A percentile compares a stretch with the other conserved stretches of the same genome.
phyloP scores from a whole-genome alignment of 2,888 invertebrate genomes.

The Drosophila flavopinicola region DNA sequence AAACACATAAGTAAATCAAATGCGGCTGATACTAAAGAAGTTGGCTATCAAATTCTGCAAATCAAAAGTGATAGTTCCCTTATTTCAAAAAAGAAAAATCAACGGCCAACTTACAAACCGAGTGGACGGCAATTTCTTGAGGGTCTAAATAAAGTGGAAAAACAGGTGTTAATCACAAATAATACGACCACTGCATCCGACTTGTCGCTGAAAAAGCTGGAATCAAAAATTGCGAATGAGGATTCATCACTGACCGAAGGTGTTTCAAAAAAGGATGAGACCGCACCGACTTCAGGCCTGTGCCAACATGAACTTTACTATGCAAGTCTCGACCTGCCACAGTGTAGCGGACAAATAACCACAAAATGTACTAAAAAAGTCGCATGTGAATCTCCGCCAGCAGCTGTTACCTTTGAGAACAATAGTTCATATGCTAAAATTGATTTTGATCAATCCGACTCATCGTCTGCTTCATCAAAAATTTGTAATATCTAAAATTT shows the following conservation, averaged over 20 bases:
- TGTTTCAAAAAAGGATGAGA: constrained; percentile 36
- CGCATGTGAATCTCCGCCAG: constrained; percentile 74
- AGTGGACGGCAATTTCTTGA: constrained; percentile 42
- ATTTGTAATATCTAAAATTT: constrained; percentile 65
- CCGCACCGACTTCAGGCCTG: constrained; percentile 75
- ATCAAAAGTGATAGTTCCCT: constrained; percentile 82
- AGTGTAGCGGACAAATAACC: constrained; percentile 66
- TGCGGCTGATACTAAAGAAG: constrained; percentile 42
- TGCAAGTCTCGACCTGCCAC: constrained; percentile 87
- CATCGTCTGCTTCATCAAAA: constrained; percentile 76
- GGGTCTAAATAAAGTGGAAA: constrained; percentile 26
- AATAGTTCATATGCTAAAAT: constrained; percentile 90
- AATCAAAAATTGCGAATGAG: constrained; percentile 26
- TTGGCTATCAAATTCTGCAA: constrained; percentile 81
- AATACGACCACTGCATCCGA: constrained; percentile 28
- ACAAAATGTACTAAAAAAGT: constrained; percentile 48
- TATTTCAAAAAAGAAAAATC: constrained; percentile 56
- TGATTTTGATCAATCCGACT: constrained; percentile 87
- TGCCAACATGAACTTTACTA: constrained; percentile 87
- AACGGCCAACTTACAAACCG: constrained; percentile 43
- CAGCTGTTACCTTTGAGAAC: constrained; percentile 75
- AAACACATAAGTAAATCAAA: constrained; percentile 54
- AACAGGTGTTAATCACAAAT: constrained; percentile 25
- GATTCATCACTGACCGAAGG: constrained; percentile 27
- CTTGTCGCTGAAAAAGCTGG: constrained; percentile 14